A percentile compares a stretch with the other conserved stretches of the same genome.
These are phyloP conservation scores for Ibidorhyncha struthersii DNA, from an alignment of 2,113 vertebrate genomes.

Conservation along the genomic window DNA sequence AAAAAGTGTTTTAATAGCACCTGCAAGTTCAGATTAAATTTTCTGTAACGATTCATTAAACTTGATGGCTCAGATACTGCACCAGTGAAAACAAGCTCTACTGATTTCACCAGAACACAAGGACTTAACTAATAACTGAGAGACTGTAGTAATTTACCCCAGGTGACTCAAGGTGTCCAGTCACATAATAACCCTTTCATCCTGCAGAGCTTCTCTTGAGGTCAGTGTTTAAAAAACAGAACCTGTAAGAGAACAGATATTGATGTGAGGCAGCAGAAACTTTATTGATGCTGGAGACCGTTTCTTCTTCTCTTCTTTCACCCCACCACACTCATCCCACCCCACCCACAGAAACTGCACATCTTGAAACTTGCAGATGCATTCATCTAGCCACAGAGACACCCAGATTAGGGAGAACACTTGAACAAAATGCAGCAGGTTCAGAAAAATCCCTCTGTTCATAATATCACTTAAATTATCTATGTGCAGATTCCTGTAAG, in stretches of 20 bases:
- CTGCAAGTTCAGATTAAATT: constrained; percentile 27
- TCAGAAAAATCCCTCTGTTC: constrained; percentile 32
- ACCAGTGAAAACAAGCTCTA: not conserved
- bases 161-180: not conserved
- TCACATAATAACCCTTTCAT: not conserved
- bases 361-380: constrained; percentile 55
- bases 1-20: not conserved
- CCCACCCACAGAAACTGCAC: not conserved
- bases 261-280: constrained; percentile 8
- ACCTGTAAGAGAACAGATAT: not conserved
- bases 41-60: constrained; percentile 24
- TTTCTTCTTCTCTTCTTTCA: constrained; percentile 10
- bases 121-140: not conserved
- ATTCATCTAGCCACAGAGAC: not conserved
- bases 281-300: not conserved
- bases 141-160: not conserved
- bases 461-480: not conserved
- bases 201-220: not conserved
- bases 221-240: not conserved
- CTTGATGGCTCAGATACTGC: not conserved
- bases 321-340: not conserved
- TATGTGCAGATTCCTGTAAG: not conserved
- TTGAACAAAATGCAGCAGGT: not conserved
- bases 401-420: not conserved
- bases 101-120: not conserved